phyloP scores from a whole-genome alignment of 1,140 invertebrate species.

The Papilio polytes region DNA sequence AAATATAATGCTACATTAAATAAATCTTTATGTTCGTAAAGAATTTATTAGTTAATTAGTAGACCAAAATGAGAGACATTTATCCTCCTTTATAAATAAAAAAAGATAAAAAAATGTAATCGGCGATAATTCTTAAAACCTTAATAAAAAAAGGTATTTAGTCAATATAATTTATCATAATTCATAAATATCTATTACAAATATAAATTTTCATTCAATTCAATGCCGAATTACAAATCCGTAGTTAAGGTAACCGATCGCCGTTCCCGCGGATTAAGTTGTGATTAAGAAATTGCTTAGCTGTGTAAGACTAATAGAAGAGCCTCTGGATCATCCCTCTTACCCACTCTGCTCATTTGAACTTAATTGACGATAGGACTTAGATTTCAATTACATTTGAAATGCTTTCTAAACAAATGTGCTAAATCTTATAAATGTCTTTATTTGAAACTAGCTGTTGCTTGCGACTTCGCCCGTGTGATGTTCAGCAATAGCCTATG shows the following conservation, averaged over 20 bases:
- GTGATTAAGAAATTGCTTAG: slow-evolving; percentile 18
- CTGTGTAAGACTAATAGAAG: slow-evolving; percentile 20
- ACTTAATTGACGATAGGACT: slow-evolving; percentile 17
- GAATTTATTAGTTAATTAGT: background rate
- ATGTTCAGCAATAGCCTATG: too few species aligned
- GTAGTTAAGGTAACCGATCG: slow-evolving; percentile 22
- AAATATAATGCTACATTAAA: slow-evolving; percentile 3
- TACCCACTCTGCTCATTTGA: background rate
- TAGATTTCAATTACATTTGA: slow-evolving; percentile 8
- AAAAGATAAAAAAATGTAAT: background rate
- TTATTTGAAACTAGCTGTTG: background rate
- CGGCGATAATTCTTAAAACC: background rate
- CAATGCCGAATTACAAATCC: background rate
- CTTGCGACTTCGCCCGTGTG: too few species aligned
- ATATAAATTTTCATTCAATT: background rate
- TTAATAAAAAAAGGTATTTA: background rate
- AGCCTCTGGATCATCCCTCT: slow-evolving; percentile 1
- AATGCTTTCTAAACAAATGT: background rate
- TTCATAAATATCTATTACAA: background rate
- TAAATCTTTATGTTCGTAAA: background rate
- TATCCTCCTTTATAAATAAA: too few species aligned
- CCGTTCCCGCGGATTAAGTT: background rate
- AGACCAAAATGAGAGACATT: background rate
- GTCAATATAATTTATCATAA: background rate
- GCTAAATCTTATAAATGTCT: background rate